Evolutionary conservation across 2,113 vertebrate genomes (phyloP).

Genomic region (Plecturocebus donacophilus): DNA sequence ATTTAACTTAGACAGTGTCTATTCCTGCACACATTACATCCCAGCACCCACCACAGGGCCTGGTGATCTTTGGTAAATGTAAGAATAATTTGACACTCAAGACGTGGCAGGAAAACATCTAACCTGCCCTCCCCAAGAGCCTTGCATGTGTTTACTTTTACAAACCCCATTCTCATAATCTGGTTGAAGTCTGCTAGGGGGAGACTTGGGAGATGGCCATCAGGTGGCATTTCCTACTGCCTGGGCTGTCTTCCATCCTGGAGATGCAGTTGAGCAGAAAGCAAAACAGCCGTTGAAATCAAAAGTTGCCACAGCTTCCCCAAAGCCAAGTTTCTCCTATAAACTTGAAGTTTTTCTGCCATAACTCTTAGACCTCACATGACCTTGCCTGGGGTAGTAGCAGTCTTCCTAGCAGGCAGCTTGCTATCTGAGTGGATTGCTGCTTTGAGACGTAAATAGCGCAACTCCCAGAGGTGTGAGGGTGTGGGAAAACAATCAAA

Average conservation of each 20-base stretch:
- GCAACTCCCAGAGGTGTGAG: rapidly evolving
- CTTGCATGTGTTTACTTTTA: background rate
- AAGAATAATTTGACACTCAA: background rate
- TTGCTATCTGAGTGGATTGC: background rate
- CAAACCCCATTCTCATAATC: background rate
- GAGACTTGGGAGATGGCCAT: background rate
- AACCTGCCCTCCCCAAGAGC: background rate
- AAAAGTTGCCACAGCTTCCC: background rate
- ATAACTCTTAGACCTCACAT: background rate
- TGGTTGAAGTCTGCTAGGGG: background rate
- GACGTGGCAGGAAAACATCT: background rate
- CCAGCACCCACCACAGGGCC: background rate
- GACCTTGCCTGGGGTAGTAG: background rate
- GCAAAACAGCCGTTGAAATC: constrained; percentile 15
- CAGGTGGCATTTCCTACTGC: background rate
- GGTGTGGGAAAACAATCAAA: background rate
- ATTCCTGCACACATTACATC: background rate
- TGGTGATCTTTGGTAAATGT: background rate
- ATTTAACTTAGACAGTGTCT: background rate
- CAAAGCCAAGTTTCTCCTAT: background rate
- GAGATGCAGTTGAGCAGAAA: background rate
- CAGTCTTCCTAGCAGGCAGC: background rate
- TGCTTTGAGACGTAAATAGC: background rate
- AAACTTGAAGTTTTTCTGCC: background rate
- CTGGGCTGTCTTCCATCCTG: background rate